A percentile compares a stretch with the other conserved stretches of the same genome.
phyloP scores from a whole-genome alignment of 1,140 invertebrate genomes.

The Polyergus mexicanus region DNA sequence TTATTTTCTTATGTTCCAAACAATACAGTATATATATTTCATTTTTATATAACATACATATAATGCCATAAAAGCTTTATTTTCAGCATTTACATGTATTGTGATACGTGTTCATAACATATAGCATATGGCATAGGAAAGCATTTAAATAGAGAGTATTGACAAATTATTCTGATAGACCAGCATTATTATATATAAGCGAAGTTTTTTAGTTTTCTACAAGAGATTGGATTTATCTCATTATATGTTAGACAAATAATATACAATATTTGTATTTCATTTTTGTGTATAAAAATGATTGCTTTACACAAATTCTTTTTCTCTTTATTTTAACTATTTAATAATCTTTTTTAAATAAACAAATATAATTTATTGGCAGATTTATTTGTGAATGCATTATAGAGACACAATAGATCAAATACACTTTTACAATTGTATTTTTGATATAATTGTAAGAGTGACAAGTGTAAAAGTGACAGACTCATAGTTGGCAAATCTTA shows the following conservation, averaged over 20 bases:
- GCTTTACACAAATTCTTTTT: slow-evolving; percentile 60
- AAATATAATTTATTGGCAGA: slow-evolving; percentile 20
- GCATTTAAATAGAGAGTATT: too few relatives aligned
- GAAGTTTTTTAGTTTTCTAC: neutral
- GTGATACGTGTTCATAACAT: too few relatives aligned
- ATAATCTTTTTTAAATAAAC: slow-evolving; percentile 68
- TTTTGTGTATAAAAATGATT: slow-evolving; percentile 62
- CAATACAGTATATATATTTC: slow-evolving; percentile 37
- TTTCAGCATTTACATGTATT: too few relatives aligned
- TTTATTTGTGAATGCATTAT: slow-evolving; percentile 31
- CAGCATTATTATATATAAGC: neutral
- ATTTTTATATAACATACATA: neutral
- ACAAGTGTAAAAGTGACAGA: too few relatives aligned
- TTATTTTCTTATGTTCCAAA: slow-evolving; percentile 31
- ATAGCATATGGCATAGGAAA: too few relatives aligned
- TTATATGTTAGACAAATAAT: neutral
- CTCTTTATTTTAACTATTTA: slow-evolving; percentile 70
- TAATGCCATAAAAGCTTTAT: too few relatives aligned
- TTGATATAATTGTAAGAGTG: too few relatives aligned
- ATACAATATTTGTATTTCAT: slow-evolving; percentile 3
- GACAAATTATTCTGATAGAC: neutral
- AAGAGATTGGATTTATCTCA: neutral
- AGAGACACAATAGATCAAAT: neutral
- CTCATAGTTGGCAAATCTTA: too few relatives aligned
- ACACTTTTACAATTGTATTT: slow-evolving; percentile 9